Base-by-base conservation (phyloP, 2,113 vertebrate genomes). In the Rhabdomys dilectus region DNA sequence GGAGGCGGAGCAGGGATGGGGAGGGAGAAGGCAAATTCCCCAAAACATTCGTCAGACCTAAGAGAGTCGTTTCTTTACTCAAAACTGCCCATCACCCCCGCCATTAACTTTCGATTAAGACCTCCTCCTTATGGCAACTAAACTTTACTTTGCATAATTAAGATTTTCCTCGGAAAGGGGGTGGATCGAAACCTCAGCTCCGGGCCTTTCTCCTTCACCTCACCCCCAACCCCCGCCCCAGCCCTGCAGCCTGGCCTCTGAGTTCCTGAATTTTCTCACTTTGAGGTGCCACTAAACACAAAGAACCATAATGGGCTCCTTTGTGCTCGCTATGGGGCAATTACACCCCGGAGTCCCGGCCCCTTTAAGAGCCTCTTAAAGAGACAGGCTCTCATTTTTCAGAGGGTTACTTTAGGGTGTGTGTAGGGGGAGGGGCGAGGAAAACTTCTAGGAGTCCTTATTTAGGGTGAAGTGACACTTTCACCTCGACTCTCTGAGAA, bases 291-390 rank as follows among this genome's bases (percentile, higher is more conserved):
- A 97, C 94, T 53, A 76, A 97, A 97, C 97, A 98, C 96, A 97
- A 96, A 96, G 97, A 94, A 89, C 90, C 88, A 98, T 98, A 98
- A 98, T 98, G 97, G 97, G 96, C 88, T 96, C 94, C 96, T 97
- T 98, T 98, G 98, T 98, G 97, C 84, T 94, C 53, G 97, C 97
- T 96, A 96, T 89, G 95, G 95, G 98, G 97, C 97, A 98, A 98
- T 98, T 98, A 98, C 97, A 90, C 90, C 96, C 89, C 13, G 80
- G 96, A 97, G 96, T 96, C 96, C 91, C 58, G 90, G 93, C 96
- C 93, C 97, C 97, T 98, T 98, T 97, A 97, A 98, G 97, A 97
- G 95, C 86, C 91, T 97, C 96, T 98, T 98, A 98, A 97, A 98
- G 97, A 94, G 91, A 97, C 93, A 96, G 91, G 77, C 76, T 96